A percentile compares a stretch with the other conserved stretches of the same genome.
Conservation (phyloP, 2,113 vertebrate species). For the Megalops atlanticus region DNA sequence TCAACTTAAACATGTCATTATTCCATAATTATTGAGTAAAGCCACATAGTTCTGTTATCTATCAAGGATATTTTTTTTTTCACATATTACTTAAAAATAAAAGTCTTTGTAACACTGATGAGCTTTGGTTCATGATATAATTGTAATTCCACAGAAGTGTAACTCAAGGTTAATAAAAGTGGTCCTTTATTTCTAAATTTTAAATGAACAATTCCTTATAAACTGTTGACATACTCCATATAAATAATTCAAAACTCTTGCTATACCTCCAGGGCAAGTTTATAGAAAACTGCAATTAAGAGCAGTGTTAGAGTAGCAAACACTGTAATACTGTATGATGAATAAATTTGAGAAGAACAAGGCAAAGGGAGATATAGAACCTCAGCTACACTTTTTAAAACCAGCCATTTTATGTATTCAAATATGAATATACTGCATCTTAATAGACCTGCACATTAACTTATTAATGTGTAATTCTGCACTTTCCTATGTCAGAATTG, state of each 20-base stretch:
- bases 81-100: not conserved
- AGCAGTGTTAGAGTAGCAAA: conserved; percentile 27
- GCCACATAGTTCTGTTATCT: not conserved
- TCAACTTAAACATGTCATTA: not conserved
- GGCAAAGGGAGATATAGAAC: not conserved
- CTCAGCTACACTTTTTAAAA: not conserved
- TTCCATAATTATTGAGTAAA: not conserved
- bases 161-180: conserved; percentile 46
- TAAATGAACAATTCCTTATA: conserved; percentile 50
- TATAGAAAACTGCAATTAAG: conserved; percentile 51
- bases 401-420: not conserved
- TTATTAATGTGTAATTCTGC: no score
- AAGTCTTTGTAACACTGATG: conserved; percentile 24
- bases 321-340: not conserved
- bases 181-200: conserved; percentile 43
- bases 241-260: conserved; percentile 48
- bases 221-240: conserved; percentile 46
- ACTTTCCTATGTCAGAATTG: no score
- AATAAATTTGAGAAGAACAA: not conserved
- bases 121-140: conserved; percentile 27
- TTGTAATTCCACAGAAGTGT: conserved; percentile 37
- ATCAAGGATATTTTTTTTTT: not conserved
- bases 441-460: not conserved
- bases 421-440: not conserved
- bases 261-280: conserved; percentile 45